These are phyloP conservation scores for Anorthoa munda DNA, from an alignment of 2,888 invertebrate species.

Conservation along the genomic window DNA sequence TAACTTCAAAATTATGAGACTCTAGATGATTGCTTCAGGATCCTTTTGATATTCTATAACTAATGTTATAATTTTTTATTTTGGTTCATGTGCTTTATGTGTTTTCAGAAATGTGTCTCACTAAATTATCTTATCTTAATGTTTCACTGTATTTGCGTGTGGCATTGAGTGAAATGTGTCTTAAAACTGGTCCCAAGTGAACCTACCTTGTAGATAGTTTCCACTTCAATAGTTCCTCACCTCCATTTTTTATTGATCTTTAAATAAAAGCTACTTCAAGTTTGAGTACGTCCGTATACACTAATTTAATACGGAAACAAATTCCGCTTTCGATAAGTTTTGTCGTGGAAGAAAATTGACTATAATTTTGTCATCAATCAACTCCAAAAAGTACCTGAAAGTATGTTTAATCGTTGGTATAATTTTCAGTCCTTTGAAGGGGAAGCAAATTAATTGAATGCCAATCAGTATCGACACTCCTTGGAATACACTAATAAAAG, in stretches of 20 bases:
- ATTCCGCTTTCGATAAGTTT: neutral
- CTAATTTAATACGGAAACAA: too few relatives aligned
- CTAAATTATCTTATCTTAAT: too few relatives aligned
- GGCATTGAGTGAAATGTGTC: neutral
- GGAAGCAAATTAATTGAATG: slow-evolving; percentile 20
- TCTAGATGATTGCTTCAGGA: too few relatives aligned
- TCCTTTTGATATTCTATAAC: neutral
- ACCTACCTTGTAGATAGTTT: too few relatives aligned
- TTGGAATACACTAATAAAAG: neutral
- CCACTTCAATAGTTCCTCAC: too few relatives aligned
- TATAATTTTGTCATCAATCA: slow-evolving; percentile 38
- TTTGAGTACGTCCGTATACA: neutral
- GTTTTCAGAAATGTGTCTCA: too few relatives aligned
- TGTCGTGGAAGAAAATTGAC: slow-evolving; percentile 17
- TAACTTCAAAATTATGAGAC: too few relatives aligned
- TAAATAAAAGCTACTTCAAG: neutral
- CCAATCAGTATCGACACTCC: neutral
- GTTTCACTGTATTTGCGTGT: too few relatives aligned
- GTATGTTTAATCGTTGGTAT: slow-evolving; percentile 10
- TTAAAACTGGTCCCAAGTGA: neutral
- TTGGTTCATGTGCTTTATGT: too few relatives aligned
- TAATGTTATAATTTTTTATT: neutral
- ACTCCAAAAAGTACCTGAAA: neutral
- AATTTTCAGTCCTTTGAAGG: slow-evolving; percentile 21
- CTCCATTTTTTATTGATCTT: slow-evolving; percentile 1